These are phyloP conservation scores for Oncorhynchus nerka DNA, from an alignment of 2,113 vertebrate species.

Conservation along the genomic window DNA sequence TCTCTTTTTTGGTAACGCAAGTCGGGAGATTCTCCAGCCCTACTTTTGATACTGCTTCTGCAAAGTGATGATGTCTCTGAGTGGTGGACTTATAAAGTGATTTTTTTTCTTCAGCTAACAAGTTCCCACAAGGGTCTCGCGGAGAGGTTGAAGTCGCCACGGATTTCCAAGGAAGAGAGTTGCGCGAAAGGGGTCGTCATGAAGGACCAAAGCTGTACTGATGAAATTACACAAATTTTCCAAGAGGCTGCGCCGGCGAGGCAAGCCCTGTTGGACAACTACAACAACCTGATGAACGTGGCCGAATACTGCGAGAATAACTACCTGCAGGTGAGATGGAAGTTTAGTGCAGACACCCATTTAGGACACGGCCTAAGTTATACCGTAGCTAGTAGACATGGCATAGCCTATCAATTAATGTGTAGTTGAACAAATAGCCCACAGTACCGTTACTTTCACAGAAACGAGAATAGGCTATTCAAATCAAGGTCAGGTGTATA, in stretches of 20 bases:
- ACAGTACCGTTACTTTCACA: too few species aligned
- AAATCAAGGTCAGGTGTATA: too few species aligned
- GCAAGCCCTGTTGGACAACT: slow-evolving; percentile 78
- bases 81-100: neutral
- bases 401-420: too few species aligned
- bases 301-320: slow-evolving; percentile 85
- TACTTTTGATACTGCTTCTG: neutral
- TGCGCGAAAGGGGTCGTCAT: slow-evolving; percentile 9
- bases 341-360: neutral
- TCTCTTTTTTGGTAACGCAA: too few species aligned
- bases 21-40: neutral
- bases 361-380: neutral
- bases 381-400: too few species aligned
- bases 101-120: neutral
- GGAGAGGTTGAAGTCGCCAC: too few species aligned
- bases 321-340: slow-evolving; percentile 78
- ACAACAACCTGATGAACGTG: slow-evolving; percentile 78
- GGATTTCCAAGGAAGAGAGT: too few species aligned
- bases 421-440: too few species aligned
- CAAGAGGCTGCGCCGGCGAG: slow-evolving; percentile 72
- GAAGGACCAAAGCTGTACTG: slow-evolving; percentile 56
- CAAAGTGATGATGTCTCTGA: neutral
- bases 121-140: too few species aligned
- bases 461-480: too few species aligned
- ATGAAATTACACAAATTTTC: slow-evolving; percentile 65